Conservation (phyloP, 2,888 invertebrate species). For the Dryocosmus kuriphilus region DNA sequence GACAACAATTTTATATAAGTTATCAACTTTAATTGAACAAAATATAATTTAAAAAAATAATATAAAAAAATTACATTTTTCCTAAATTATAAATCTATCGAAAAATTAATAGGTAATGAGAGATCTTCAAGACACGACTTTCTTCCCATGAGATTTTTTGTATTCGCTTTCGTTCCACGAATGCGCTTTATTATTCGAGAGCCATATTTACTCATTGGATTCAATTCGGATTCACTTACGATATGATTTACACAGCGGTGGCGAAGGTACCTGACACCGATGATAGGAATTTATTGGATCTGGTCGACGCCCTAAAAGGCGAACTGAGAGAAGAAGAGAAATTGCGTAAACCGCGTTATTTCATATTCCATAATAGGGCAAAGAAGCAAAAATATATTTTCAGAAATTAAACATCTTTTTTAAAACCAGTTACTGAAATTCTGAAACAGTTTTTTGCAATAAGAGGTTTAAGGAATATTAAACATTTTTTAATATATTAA, state of each 20-base stretch:
- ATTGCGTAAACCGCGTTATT: neutral
- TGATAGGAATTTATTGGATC: constrained; percentile 75
- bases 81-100: too few relatives aligned
- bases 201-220: constrained; percentile 77
- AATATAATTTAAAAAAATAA: too few relatives aligned
- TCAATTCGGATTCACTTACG: constrained; percentile 75
- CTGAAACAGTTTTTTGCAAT: neutral
- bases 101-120: neutral
- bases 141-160: neutral
- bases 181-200: constrained; percentile 66
- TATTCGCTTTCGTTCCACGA: neutral
- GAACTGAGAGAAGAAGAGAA: constrained; percentile 50
- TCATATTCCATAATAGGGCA: constrained; percentile 42
- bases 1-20: too few relatives aligned
- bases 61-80: too few relatives aligned
- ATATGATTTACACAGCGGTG: constrained; percentile 70
- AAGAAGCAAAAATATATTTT: constrained; percentile 4
- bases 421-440: neutral
- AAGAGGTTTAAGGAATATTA: neutral
- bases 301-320: constrained; percentile 67
- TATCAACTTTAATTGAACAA: too few relatives aligned
- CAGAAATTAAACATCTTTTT: neutral
- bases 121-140: neutral
- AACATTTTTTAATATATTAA: neutral
- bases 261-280: constrained; percentile 66